Conservation (phyloP, 2,888 invertebrate species). For the Flexamia atlantica region DNA sequence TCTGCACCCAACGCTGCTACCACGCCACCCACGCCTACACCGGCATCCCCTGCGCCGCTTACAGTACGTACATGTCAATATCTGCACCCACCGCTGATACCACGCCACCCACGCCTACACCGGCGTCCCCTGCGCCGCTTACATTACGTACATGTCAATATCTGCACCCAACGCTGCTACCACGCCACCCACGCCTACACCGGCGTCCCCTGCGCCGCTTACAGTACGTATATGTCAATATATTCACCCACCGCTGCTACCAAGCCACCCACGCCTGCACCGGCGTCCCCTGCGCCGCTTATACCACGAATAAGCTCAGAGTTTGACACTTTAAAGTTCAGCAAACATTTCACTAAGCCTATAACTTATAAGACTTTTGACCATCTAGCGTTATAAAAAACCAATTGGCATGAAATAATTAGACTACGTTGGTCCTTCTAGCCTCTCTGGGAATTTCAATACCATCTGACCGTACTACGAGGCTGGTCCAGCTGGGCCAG, state of each 20-base stretch:
- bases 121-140: constrained; percentile 91
- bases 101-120: constrained; percentile 96
- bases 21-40: constrained; percentile 96
- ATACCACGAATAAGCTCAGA: constrained; percentile 84
- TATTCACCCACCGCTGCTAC: constrained; percentile 92
- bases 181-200: constrained; percentile 96
- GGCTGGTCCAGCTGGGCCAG: no score
- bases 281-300: constrained; percentile 91
- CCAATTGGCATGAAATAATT: no score
- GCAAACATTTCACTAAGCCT: no score
- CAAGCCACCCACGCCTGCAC: constrained; percentile 96
- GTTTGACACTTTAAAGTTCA: no score
- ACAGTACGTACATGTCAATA: constrained; percentile 86
- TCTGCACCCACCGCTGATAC: constrained; percentile 93
- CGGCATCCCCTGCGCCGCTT: constrained; percentile 91
- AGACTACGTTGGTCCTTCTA: no score
- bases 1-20: constrained; percentile 93
- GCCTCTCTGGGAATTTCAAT: no score
- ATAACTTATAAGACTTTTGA: no score
- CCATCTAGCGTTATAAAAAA: no score
- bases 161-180: constrained; percentile 92
- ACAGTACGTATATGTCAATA: constrained; percentile 86
- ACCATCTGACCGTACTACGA: no score
- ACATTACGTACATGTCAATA: constrained; percentile 86
- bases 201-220: constrained; percentile 91